phyloP scores from a whole-genome alignment of 2,797 vertebrate genomes.

The Chanos chanos region DNA sequence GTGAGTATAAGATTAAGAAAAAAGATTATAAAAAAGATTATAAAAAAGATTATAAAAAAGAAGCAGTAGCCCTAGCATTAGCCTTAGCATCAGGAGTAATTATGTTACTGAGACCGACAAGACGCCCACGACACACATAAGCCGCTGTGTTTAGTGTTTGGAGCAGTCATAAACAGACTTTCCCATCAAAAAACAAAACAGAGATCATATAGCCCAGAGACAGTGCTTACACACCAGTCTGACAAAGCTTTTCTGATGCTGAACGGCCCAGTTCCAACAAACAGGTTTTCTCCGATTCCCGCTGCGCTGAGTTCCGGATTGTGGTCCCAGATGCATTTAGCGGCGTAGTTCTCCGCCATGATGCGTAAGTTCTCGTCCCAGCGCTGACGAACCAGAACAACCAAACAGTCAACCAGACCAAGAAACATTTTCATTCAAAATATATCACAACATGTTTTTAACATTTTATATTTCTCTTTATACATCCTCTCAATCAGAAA shows the following conservation, averaged over 20 bases:
- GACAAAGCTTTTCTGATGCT: conserved; percentile 47
- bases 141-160: no score
- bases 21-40: no score
- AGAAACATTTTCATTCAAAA: no score
- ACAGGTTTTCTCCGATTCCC: conserved; percentile 65
- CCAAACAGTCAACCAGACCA: not conserved
- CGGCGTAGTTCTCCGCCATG: conserved; percentile 55
- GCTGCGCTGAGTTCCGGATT: conserved; percentile 54
- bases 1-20: no score
- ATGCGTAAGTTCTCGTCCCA: conserved; percentile 58
- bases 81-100: no score
- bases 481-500: no score
- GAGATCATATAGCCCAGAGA: not conserved
- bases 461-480: no score
- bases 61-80: no score
- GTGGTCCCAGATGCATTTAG: conserved; percentile 65
- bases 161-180: no score
- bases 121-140: not conserved
- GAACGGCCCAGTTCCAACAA: conserved; percentile 24
- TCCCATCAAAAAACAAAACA: no score
- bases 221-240: conserved; percentile 59
- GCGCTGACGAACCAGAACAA: conserved; percentile 46
- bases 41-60: no score
- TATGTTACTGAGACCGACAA: not conserved
- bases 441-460: no score